Evolutionary conservation across 2,797 vertebrate genomes (phyloP).

Genomic region (Tamandua tetradactyla): DNA sequence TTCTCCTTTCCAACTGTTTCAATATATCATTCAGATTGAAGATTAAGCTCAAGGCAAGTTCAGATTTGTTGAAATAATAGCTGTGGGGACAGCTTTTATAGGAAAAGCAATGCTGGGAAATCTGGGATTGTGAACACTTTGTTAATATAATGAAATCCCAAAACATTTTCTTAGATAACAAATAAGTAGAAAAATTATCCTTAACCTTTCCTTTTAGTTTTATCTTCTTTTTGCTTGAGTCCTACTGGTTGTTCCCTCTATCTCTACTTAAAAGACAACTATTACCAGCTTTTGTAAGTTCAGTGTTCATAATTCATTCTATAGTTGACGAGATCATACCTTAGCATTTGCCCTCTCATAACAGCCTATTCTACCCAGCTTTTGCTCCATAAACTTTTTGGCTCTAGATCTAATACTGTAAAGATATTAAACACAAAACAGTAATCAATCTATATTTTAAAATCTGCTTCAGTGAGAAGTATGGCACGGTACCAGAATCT

Average conservation of each 20-base stretch:
- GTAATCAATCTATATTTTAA: slow-evolving; percentile 20
- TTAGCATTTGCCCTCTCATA: not conserved
- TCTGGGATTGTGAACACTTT: not conserved
- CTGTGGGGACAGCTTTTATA: not conserved
- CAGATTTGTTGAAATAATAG: slow-evolving; percentile 31
- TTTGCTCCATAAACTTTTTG: not conserved
- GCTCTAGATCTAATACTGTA: not conserved
- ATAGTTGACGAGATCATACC: not conserved
- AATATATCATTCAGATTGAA: not conserved
- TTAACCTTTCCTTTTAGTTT: slow-evolving; percentile 36
- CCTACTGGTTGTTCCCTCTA: slow-evolving; percentile 32
- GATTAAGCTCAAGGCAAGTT: not conserved
- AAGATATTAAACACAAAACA: slow-evolving; percentile 20
- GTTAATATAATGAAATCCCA: not conserved
- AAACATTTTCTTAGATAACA: not conserved
- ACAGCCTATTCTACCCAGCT: not conserved
- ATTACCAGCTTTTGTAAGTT: slow-evolving; percentile 39
- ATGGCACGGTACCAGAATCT: not conserved
- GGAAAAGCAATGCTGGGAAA: slow-evolving; percentile 43
- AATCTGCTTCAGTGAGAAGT: not conserved
- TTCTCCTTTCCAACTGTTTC: not conserved
- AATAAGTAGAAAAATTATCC: slow-evolving; percentile 50
- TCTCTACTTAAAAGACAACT: slow-evolving; percentile 17
- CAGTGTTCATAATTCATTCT: slow-evolving; percentile 41
- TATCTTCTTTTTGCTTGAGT: slow-evolving; percentile 42